Evolutionary conservation across 2,888 invertebrate species (phyloP), one percentile per base, ranked within the genome.

Genomic region (Sinelater perroti): DNA sequence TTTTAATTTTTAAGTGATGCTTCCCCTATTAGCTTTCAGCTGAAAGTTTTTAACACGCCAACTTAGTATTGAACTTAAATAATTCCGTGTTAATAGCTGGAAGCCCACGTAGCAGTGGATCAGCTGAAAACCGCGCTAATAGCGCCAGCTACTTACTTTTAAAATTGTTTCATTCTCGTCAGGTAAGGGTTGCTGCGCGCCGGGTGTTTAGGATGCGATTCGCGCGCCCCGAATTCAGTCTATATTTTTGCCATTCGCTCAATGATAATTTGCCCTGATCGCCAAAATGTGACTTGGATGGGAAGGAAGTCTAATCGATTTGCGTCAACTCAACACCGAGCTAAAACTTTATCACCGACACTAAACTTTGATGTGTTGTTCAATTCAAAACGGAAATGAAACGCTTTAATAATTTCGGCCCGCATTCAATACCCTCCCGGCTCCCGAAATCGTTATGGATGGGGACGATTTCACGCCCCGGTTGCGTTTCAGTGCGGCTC

Each of bases 261-360:
- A 68, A 71, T 71, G 71, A 72, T 72, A 73, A 73, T 72, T 72
- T 70, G 69, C 66, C 64, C 69, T 72, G 72, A 73, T 72, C 71
- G 71, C 66, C 63, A 66, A 72, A 71, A 72, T 72, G 73, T 73
- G 73, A 73, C 72, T 65, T 66, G 73, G 65, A 62, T 72, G 67
- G 53, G 69, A 72, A 68, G 53, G 49, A 54, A 57, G 51, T 38
- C 49, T 38, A 57, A 61, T 60, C 56, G 60, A 60, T 60, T 60
- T 35, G 40, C 56, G 60, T 60, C 52, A 60, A 56, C 52, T 51
- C 60, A 56, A 56, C 51, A 47, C 55, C 33, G 44, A 46, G 16
- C 50, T 44, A 59, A 51, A 56, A 56, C 51, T 60, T 60, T 56
- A 60, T 56, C 51, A 51, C 55, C 50, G 33, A 55, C 45, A 56